Conservation (phyloP, 1,140 invertebrate genomes). For the Vanessa atalanta region DNA sequence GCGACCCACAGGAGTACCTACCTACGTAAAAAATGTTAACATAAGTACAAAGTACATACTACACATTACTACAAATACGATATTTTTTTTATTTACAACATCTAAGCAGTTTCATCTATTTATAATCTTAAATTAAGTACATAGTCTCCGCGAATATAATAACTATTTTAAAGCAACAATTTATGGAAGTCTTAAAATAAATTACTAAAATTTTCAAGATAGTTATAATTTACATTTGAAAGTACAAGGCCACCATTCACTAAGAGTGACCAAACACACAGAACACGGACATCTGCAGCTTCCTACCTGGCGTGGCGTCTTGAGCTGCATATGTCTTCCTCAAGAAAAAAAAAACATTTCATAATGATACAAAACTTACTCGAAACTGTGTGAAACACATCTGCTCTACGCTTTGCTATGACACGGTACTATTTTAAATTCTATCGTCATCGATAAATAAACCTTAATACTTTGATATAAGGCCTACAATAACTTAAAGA, state of each 20-base stretch:
- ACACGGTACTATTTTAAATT: slow-evolving; percentile 20
- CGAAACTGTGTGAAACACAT: slow-evolving; percentile 70
- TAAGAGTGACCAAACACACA: slow-evolving; percentile 46
- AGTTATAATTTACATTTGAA: slow-evolving; percentile 18
- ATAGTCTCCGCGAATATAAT: too few relatives aligned
- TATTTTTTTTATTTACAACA: too few relatives aligned
- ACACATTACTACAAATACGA: too few relatives aligned
- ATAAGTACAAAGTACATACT: too few relatives aligned
- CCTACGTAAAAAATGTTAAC: too few relatives aligned
- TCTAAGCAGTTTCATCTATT: too few relatives aligned
- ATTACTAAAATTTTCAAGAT: background rate
- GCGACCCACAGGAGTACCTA: too few relatives aligned
- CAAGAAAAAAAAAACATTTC: slow-evolving; percentile 68
- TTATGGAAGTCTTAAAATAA: background rate
- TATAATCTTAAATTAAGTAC: too few relatives aligned
- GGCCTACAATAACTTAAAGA: slow-evolving; percentile 23
- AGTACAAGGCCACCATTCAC: slow-evolving; percentile 20
- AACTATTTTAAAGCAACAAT: background rate
- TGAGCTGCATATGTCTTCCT: slow-evolving; percentile 63
- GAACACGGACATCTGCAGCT: slow-evolving; percentile 49
- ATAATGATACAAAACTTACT: slow-evolving; percentile 72
- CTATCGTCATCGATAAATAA: slow-evolving; percentile 24
- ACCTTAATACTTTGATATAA: slow-evolving; percentile 7
- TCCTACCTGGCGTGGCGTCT: slow-evolving; percentile 60
- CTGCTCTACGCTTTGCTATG: slow-evolving; percentile 51